Evolutionary conservation across 1,140 invertebrate genomes (phyloP), one percentile per base, ranked within the genome.

Genomic region (Lucilia cuprina): DNA sequence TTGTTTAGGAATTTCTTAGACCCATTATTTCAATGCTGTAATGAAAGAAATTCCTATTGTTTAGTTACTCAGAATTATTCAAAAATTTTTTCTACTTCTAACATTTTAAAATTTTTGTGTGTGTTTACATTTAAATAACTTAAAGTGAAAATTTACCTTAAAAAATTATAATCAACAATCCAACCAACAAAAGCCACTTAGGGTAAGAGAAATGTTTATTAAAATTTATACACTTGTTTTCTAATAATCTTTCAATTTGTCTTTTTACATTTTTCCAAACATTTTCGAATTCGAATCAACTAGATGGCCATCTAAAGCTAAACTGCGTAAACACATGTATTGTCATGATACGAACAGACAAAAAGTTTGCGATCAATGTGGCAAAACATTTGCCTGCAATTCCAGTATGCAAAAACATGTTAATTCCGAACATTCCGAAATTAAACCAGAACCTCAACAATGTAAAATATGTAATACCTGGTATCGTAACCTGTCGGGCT

Each of bases 401-500:
- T 86, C 87, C 74, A 87, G 86, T 82, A 74, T 89, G 13, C 90
- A 89, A 34, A 90, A 90, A 74, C 89, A 90, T 83, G 88, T 87
- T 34, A 87, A 90, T 49, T 80, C 90, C 7, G 88, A 89, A 86
- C 89, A 90, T 84, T 90, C 89, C 35, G 87, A 90, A 13, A 85
- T 85, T 19, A 89, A 89, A 21, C 89, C 89, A 8, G 87, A 87
- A 82, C 84, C 88, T 7, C 87, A 88, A 30, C 89, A 90, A 77
- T 90, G 89, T 34, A 86, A 90, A 83, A 86, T 90, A 14, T 90
- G 89, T 70, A 87, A 88, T 12, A 88, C 89, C 30, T 90, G 89
- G 89, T 83, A 90, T 2, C 87, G 88, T 19, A 87, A 89, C 41
- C 83, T 90, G 60, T 86, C 88, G 2, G 89, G 89, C 2, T 86